A percentile compares a stretch with the other conserved stretches of the same genome.
These are phyloP conservation scores for Vicugna pacos DNA, from an alignment of 2,113 vertebrate genomes.

Conservation along the genomic window DNA sequence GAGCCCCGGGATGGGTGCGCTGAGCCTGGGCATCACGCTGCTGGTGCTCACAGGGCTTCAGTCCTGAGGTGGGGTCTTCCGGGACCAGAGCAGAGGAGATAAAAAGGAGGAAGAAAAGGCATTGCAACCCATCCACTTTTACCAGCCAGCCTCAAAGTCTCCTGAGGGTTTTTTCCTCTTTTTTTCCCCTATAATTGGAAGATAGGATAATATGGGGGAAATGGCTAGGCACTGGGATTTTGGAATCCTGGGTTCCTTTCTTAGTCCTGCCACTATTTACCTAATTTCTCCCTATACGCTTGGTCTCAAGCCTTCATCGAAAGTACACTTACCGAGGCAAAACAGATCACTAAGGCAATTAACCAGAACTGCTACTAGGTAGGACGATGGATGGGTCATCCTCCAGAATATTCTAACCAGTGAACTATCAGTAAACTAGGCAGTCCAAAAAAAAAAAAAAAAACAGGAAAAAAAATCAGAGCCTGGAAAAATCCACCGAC, in stretches of 20 bases:
- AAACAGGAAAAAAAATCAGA: background rate
- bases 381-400: background rate
- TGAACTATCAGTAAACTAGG: background rate
- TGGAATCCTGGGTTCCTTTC: background rate
- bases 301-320: background rate
- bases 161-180: background rate
- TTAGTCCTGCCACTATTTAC: background rate
- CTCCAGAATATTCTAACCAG: background rate
- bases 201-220: background rate
- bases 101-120: background rate
- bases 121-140: background rate
- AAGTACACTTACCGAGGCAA: background rate
- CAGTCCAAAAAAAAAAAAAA: background rate
- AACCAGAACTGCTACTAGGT: background rate
- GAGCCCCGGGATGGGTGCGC: conserved; percentile 25
- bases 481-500: background rate
- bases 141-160: background rate
- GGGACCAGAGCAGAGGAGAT: background rate
- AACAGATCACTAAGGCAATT: background rate
- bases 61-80: conserved; percentile 50
- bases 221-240: background rate
- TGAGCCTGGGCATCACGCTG: conserved; percentile 65
- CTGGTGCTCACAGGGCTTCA: conserved; percentile 88
- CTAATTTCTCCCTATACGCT: background rate
- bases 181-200: background rate